Evolutionary conservation across 2,797 vertebrate species (phyloP), one percentile per base, ranked within the genome.

Genomic region (Taeniopygia guttata): DNA sequence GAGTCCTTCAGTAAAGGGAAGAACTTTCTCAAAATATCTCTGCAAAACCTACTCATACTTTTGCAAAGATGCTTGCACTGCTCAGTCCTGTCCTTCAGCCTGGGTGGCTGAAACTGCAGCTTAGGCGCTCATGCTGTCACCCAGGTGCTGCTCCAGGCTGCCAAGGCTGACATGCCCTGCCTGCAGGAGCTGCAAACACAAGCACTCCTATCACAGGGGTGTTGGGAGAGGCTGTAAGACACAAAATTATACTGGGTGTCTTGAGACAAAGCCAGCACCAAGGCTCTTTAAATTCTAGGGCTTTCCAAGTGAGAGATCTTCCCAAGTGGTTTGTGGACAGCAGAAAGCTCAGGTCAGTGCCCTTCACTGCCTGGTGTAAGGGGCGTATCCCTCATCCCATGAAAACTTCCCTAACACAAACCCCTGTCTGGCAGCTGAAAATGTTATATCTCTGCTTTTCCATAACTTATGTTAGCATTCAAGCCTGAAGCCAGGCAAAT

Each of bases 141-240:
- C 8, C 1, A 2, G 5, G 13, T 6, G 19, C 26, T 64, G 38
- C 23, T 51, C 17, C 5, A 0, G 27, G 13, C 36, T 49, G 45
- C 16, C 48, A n/a, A 30, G 7, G 30, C 10, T 62, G 48, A 3
- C 0, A 0, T 34, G 23, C n/a, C 17, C 29, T 4, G 2, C 19
- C 22, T 34, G 60, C 16, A 29, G 26, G 9, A 30, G 13, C 36
- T 32, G 42, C 29, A 26, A 30, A 38, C 46, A 21, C 23, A 32
- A 78, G 20, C 11, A 42, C 22, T 16, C 6, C 17, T 49, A 2
- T 8, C 25, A 6, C 40, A 13, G 23, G 16, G 3, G 0, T 29
- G 9, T 5, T 34, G 2, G 3, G 8, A n/a, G 16, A 70, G 7
- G 25, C 62, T 69, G 30, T 29, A 49, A 48, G 13, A 26, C 22